Percentiles rank a stretch among this genome's conserved stretches.
Conservation (phyloP, 2,888 invertebrate species). For the Euzophera pinguis region DNA sequence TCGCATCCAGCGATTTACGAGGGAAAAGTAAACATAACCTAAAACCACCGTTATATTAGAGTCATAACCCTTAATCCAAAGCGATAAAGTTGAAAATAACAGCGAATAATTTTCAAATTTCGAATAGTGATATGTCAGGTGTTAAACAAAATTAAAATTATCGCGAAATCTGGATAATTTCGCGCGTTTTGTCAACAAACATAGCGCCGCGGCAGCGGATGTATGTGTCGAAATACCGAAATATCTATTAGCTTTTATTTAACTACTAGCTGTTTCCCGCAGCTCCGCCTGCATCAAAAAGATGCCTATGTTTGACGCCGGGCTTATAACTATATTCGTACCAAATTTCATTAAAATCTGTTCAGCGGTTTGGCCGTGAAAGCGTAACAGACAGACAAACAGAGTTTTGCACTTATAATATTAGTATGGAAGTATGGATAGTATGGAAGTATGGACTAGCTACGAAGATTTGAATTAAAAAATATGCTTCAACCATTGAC, state of each 20-base stretch:
- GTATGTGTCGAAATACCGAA: conserved; percentile 46
- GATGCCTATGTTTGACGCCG: no score
- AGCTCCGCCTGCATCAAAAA: no score
- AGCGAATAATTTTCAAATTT: conserved; percentile 33
- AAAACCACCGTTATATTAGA: conserved; percentile 26
- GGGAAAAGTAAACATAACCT: conserved; percentile 39
- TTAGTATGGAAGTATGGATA: no score
- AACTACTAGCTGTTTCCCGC: no score
- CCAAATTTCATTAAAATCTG: no score
- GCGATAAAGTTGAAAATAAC: conserved; percentile 42
- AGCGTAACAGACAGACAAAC: no score
- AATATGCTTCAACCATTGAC: no score
- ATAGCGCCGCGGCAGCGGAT: conserved; percentile 39
- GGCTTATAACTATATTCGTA: no score
- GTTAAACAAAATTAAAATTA: conserved; percentile 51
- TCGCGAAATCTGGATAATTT: conserved; percentile 72
- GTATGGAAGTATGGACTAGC: no score
- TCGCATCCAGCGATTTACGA: conserved; percentile 34
- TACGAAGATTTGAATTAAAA: no score
- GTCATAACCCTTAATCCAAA: conserved; percentile 33
- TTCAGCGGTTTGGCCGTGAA: no score
- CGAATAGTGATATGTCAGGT: conserved; percentile 37
- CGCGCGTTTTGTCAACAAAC: conserved; percentile 63
- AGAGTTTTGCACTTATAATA: no score
- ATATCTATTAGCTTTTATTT: background rate